A percentile compares a stretch with the other conserved stretches of the same genome.
Conservation (phyloP, 2,797 vertebrate genomes). For the Bryconaethiops microstoma region DNA sequence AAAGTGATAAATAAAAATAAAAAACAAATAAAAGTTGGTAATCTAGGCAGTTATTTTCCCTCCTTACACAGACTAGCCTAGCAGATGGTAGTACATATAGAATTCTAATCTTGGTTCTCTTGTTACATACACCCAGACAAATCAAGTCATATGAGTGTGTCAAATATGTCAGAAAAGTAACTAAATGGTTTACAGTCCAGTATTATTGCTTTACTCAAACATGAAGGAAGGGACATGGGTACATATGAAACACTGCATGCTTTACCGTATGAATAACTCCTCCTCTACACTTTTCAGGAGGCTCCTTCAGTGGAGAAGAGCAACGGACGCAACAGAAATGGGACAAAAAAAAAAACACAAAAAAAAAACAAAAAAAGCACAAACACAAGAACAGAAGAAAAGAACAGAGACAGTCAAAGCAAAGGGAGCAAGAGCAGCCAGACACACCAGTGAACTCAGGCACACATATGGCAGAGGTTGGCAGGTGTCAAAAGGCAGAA, state of each 20-base stretch:
- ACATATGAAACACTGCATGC: constrained; percentile 54
- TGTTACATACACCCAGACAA: neutral
- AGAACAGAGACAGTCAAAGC: constrained; percentile 65
- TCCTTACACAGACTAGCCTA: neutral
- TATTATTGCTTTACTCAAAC: neutral
- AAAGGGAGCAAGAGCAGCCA: constrained; percentile 42
- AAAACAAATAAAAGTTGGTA: neutral
- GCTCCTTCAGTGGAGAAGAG: constrained; percentile 70
- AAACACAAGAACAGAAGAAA: constrained; percentile 35
- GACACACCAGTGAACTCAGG: constrained; percentile 47
- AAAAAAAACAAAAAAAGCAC: constrained; percentile 48
- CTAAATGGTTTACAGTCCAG: neutral
- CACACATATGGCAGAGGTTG: constrained; percentile 51
- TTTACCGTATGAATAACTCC: constrained; percentile 86
- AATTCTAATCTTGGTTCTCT: neutral
- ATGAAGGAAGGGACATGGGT: neutral
- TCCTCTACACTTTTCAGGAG: constrained; percentile 86
- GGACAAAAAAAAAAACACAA: constrained; percentile 38
- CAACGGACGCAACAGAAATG: constrained; percentile 55
- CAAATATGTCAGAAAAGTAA: no score
- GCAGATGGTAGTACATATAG: no score
- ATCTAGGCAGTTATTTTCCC: neutral
- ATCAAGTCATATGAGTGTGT: neutral
- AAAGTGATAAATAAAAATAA: neutral
- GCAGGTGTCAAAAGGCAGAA: neutral